Base-by-base conservation (phyloP, 2,888 invertebrate genomes). In the Drosophila diplacantha region DNA sequence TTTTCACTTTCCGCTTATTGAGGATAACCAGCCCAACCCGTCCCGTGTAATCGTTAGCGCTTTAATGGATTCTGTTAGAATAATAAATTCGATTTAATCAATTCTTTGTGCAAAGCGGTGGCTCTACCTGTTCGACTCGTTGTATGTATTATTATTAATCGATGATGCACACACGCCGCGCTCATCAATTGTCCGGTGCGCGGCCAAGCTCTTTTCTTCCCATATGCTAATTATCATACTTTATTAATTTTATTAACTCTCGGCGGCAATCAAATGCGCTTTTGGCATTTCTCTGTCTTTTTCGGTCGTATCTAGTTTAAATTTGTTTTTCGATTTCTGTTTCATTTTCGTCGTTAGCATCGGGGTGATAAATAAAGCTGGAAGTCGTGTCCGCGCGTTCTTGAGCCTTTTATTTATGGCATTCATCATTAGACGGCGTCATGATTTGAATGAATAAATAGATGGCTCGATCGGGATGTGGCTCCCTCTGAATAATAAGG, bases 401-500 rank as follows among this genome's bases (percentile, higher is more conserved):
- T 67, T 71, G 62, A 52, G 43, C 57, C 69, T 63, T 64, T 69
- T 65, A 63, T 71, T 71, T 73, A 73, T 71, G 71, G 67, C 69
- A 55, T 73, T 62, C 54, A 75, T 72, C 79, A 75, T 70, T 75
- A 70, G 76, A 63, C 54, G 57, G 50, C 38, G 51, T 52, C 80
- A 74, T 72, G 80, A 74, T 76, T 71, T 70, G 79, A 76, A 79
- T 75, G 65, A 58, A 62, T 70, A 75, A 75, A 61, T 46, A 57
- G 62, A 44, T 62, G 51, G 14, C 35, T 26, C 29, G 35, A 50
- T 35, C 50, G 60, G 60, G 61, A 60, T 60, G 59, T 49, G 50
- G 31, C 60, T 60, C 35, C 35, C 24, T 37, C 41, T 61, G 60
- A 61, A 61, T 61, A 61, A 34, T 37, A 60, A 61, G 60, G 60